These are phyloP conservation scores for Fragum fragum DNA, from an alignment of 2,888 invertebrate genomes.

Conservation along the genomic window DNA sequence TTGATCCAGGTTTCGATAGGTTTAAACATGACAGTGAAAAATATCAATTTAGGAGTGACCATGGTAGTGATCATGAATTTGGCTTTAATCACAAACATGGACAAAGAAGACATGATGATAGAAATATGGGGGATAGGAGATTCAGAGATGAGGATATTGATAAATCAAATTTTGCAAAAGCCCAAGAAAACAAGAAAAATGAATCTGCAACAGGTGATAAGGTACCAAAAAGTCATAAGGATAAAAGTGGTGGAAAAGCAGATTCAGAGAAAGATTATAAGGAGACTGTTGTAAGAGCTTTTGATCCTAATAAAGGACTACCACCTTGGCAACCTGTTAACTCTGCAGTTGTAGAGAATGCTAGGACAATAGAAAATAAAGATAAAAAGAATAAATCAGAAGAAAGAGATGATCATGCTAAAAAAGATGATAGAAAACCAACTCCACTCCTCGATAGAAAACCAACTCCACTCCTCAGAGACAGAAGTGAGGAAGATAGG, in stretches of 20 bases:
- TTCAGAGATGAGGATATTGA: background rate
- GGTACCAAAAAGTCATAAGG: background rate
- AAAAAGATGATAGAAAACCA: constrained; percentile 3
- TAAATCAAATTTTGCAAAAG: background rate
- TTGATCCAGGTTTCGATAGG: background rate
- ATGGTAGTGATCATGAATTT: background rate
- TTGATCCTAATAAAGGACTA: constrained; percentile 42
- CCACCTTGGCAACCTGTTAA: constrained; percentile 44
- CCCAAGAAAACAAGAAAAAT: background rate
- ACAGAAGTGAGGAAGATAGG: background rate
- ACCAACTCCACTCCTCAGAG: background rate
- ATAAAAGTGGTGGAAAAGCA: background rate
- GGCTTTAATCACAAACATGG: background rate
- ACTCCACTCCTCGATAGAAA: background rate
- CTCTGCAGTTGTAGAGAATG: background rate
- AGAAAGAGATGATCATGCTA: background rate
- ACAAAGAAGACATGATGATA: background rate
- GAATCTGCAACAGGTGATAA: background rate
- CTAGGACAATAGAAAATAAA: no score
- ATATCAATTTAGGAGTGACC: background rate
- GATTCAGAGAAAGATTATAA: background rate
- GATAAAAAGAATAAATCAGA: background rate
- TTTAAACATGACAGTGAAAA: background rate
- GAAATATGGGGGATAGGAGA: background rate
- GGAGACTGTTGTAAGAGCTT: constrained; percentile 2